A percentile compares a stretch with the other conserved stretches of the same genome.
phyloP scores from a whole-genome alignment of 2,888 invertebrate genomes.

The Hirtodrosophila histrioides region DNA sequence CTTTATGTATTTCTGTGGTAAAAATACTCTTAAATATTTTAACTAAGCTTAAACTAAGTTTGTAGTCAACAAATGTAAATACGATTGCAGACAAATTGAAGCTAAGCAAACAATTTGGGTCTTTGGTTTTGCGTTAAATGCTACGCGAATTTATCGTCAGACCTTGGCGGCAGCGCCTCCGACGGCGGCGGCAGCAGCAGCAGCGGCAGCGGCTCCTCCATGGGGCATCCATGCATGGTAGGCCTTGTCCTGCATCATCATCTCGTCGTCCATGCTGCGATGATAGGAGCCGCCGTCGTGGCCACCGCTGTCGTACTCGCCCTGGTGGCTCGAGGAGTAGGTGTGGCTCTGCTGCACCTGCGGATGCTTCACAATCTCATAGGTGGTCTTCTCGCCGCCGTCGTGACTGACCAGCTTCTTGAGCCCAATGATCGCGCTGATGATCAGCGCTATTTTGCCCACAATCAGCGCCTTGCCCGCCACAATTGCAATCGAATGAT shows the following conservation, averaged over 20 bases:
- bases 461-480: conserved; percentile 93
- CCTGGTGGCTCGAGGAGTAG: conserved; percentile 89
- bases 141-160: conserved; percentile 49
- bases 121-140: conserved; percentile 68
- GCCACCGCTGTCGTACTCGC: conserved; percentile 87
- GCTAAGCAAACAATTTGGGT: conserved; percentile 45
- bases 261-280: conserved; percentile 86
- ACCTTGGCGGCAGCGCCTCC: conserved; percentile 32
- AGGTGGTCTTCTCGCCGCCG: conserved; percentile 91
- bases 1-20: conserved; percentile 62
- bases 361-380: conserved; percentile 94
- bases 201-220: conserved; percentile 1
- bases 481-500: conserved; percentile 90
- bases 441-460: conserved; percentile 92
- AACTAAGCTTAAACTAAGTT: conserved; percentile 50
- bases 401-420: conserved; percentile 91
- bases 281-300: conserved; percentile 87
- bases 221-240: conserved; percentile 86
- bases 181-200: conserved; percentile 17
- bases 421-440: conserved; percentile 91
- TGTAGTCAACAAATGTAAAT: conserved; percentile 57
- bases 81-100: conserved; percentile 67
- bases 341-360: conserved; percentile 91
- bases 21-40: conserved; percentile 45
- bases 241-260: conserved; percentile 87